Base-by-base conservation (phyloP, 2,113 vertebrate genomes). In the Scortum barcoo region DNA sequence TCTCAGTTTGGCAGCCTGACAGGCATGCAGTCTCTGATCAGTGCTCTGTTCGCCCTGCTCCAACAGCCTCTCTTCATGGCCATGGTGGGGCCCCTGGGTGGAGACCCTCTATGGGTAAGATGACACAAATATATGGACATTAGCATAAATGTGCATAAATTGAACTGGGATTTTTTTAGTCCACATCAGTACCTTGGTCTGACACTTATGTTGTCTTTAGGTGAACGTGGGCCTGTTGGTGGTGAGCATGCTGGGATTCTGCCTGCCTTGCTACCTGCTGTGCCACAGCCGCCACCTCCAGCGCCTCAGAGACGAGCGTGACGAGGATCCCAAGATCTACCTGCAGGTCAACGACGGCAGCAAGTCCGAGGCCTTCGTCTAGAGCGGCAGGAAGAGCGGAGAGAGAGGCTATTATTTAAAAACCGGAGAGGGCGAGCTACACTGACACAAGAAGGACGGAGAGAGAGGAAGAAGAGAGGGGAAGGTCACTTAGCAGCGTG, bases 1-100 rank as follows among this genome's bases (percentile, higher is more conserved):
- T 97, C 97, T 48, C 98, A 99, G 94, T 99, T 99, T 26, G 98
- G 98, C 92, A 99, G 97, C 89, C 92, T 99, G 93, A 99, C 98
- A 0, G 98, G 98, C 40, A 95, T 99, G 92, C 98, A 99, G 96
- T 99, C 98, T 1, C 94, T 99, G 83, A 94, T 99, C 95, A 99
- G 98, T 0, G 98, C 98, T 1, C 96, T 99, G 66, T 99, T 99
- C 0, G 98, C 98, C 62, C 97, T 99, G 72, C 96, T 99, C 61
- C 98, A 99, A 86, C 98, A 99, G 95, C 98, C 98, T 6, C 96
- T 99, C 57, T 99, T 99, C 90, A 95, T 99, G 96, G 97, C 97
- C 57, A 96, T 99, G 97, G 97, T 98, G 44, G 97, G 98, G 56
- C 97, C 97, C 65, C 95, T 99, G 83, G 40, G 97, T 4, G 96